These are phyloP conservation scores for Labeo calbasu DNA, from an alignment of 2,797 vertebrate species.

Conservation along the genomic window DNA sequence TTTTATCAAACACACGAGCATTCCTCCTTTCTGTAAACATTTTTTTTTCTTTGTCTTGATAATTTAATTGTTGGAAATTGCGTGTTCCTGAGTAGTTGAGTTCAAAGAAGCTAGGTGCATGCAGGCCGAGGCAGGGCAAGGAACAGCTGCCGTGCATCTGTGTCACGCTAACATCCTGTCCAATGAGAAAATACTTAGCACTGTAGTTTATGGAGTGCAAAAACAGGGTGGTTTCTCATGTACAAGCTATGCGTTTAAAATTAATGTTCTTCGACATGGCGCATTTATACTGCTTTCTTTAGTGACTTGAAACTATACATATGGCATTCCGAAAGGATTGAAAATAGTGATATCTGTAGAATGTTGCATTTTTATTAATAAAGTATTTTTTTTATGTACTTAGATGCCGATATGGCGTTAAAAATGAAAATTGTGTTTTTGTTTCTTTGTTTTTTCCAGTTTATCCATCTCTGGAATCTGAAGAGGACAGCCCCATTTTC, in stretches of 20 bases:
- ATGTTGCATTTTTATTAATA: background rate
- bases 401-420: background rate
- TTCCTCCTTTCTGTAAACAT: slow-evolving; percentile 73
- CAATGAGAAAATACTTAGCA: slow-evolving; percentile 58
- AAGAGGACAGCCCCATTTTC: slow-evolving; percentile 98
- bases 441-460: slow-evolving; percentile 68
- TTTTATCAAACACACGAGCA: slow-evolving; percentile 61
- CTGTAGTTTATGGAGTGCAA: slow-evolving; percentile 42
- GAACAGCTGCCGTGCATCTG: slow-evolving; percentile 77
- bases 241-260: slow-evolving; percentile 24
- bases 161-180: slow-evolving; percentile 53
- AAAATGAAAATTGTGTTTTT: background rate
- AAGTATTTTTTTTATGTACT: background rate
- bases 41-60: slow-evolving; percentile 72
- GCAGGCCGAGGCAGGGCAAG: slow-evolving; percentile 47
- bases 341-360: background rate
- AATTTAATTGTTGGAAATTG: slow-evolving; percentile 74
- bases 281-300: slow-evolving; percentile 9
- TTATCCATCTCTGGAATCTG: slow-evolving; percentile 97
- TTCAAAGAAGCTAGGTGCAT: slow-evolving; percentile 61
- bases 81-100: slow-evolving; percentile 59
- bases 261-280: background rate
- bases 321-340: background rate
- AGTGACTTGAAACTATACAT: background rate
- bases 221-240: slow-evolving; percentile 7